Percentiles rank a stretch among this genome's conserved stretches.
These are phyloP conservation scores for Sternotherus odoratus DNA, from an alignment of 2,797 vertebrate genomes.

Conservation along the genomic window DNA sequence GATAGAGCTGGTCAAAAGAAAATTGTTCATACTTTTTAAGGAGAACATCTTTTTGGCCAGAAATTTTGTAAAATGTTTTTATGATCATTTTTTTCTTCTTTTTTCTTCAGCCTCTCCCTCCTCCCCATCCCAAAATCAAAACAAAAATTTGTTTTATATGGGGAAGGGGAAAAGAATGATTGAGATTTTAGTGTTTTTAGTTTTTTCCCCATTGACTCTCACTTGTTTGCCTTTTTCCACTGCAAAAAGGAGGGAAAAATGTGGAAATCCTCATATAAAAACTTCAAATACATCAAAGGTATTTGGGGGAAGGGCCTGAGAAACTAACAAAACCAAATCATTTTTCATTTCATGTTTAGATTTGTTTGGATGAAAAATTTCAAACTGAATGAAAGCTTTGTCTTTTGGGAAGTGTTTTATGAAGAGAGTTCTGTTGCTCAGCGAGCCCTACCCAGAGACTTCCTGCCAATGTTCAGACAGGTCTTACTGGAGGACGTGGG, in stretches of 20 bases:
- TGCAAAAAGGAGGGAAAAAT: neutral
- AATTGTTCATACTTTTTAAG: neutral
- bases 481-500: neutral
- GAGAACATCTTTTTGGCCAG: neutral
- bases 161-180: neutral
- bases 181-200: neutral
- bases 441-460: constrained; percentile 13
- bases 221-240: neutral
- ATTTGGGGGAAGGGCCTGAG: neutral
- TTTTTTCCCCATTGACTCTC: neutral
- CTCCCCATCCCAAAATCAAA: neutral
- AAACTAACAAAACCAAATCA: neutral
- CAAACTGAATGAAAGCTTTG: neutral
- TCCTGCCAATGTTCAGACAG: constrained; percentile 32
- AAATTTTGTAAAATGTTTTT: neutral
- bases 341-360: constrained; percentile 17
- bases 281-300: neutral
- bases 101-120: no score
- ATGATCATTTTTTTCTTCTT: neutral
- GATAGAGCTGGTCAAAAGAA: neutral
- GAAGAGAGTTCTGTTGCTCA: neutral
- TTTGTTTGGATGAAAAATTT: neutral
- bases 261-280: neutral
- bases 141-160: neutral
- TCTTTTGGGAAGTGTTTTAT: constrained; percentile 17